These are phyloP conservation scores for Chesias legatella DNA, from an alignment of 2,888 invertebrate genomes.

Conservation along the genomic window DNA sequence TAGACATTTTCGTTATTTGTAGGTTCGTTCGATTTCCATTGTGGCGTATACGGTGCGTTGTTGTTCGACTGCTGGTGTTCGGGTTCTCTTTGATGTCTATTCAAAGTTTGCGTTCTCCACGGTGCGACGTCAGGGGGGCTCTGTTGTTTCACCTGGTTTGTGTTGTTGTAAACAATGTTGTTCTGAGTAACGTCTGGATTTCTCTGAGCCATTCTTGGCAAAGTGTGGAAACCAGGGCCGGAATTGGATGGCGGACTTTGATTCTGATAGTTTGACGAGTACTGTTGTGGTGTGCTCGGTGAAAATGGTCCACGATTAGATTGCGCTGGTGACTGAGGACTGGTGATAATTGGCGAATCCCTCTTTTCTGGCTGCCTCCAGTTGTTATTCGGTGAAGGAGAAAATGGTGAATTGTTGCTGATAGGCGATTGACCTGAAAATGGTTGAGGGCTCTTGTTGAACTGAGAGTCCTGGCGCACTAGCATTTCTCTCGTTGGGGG, in stretches of 20 bases:
- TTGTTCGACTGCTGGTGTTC: slow-evolving; percentile 50
- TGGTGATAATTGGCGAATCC: slow-evolving; percentile 61
- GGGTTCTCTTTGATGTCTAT: slow-evolving; percentile 51
- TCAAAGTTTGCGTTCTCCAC: slow-evolving; percentile 66
- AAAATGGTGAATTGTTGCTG: slow-evolving; percentile 56
- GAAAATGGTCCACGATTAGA: slow-evolving; percentile 50
- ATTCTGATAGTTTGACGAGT: slow-evolving; percentile 48
- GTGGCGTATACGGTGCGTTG: slow-evolving; percentile 55
- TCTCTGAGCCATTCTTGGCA: slow-evolving; percentile 59
- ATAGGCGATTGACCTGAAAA: slow-evolving; percentile 58
- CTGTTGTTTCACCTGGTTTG: slow-evolving; percentile 36
- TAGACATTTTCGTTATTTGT: slow-evolving; percentile 50
- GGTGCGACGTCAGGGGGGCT: slow-evolving; percentile 56
- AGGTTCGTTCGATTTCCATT: slow-evolving; percentile 58
- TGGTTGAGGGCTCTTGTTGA: slow-evolving; percentile 75
- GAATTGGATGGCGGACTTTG: slow-evolving; percentile 47
- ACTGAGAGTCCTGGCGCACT: slow-evolving; percentile 73
- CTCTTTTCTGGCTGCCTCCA: slow-evolving; percentile 72
- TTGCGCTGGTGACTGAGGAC: slow-evolving; percentile 51
- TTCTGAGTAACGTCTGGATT: slow-evolving; percentile 52
- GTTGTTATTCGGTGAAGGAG: slow-evolving; percentile 68
- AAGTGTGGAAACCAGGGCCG: slow-evolving; percentile 56
- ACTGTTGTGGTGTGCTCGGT: slow-evolving; percentile 38
- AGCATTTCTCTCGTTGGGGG: slow-evolving; percentile 65
- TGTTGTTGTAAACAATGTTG: slow-evolving; percentile 54